These are phyloP conservation scores for Passer montanus DNA, from an alignment of 2,113 vertebrate genomes.

Conservation along the genomic window DNA sequence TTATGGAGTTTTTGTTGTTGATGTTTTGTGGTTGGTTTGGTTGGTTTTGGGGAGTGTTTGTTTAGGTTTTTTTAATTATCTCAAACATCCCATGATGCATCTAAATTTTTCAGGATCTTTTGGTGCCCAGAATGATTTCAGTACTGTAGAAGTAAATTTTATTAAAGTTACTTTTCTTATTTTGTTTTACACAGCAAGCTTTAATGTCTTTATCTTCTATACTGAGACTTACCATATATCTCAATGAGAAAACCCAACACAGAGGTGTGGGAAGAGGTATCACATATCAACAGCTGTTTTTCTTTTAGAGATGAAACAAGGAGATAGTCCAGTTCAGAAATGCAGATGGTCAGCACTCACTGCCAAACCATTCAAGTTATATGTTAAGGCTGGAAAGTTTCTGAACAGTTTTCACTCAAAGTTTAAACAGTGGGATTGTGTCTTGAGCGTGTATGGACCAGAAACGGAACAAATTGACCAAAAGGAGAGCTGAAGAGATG, in stretches of 20 bases:
- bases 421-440: background rate
- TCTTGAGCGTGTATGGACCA: background rate
- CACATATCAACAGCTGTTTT: background rate
- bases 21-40: background rate
- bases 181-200: background rate
- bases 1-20: background rate
- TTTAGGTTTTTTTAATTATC: background rate
- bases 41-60: rapidly evolving
- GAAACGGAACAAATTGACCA: background rate
- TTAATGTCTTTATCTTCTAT: background rate
- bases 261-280: background rate
- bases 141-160: background rate
- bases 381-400: background rate
- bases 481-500: background rate
- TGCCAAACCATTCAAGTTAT: background rate
- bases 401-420: background rate
- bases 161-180: background rate
- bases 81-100: background rate
- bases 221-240: background rate
- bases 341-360: background rate
- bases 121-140: background rate
- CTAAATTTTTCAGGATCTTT: background rate
- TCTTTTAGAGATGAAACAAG: background rate
- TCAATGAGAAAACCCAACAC: background rate
- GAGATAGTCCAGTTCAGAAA: background rate